Conservation (phyloP, 2,113 vertebrate genomes). For the Urocitellus parryii region DNA sequence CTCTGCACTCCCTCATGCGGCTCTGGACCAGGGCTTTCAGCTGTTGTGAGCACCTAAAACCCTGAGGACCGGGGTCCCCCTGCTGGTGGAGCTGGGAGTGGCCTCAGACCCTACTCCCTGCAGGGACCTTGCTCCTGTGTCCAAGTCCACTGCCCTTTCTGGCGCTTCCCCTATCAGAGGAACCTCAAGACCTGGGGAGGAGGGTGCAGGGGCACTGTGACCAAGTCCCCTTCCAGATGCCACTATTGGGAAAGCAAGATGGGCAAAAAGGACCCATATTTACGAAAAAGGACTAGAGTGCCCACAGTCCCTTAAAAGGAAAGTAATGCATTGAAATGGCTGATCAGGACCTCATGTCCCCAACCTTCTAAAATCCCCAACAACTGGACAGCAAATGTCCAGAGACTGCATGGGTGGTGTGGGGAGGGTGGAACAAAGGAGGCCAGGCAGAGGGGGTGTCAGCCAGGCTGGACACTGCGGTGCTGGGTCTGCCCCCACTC, state of each 20-base stretch:
- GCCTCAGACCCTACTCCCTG: not conserved
- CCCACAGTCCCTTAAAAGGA: not conserved
- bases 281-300: not conserved
- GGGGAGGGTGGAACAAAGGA: not conserved
- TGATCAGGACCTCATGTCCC: too few species aligned
- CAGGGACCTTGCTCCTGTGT: not conserved
- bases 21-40: rapidly evolving
- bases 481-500: not conserved
- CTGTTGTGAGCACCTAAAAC: not conserved
- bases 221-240: not conserved
- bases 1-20: not conserved
- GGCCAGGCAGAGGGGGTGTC: not conserved
- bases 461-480: too few species aligned
- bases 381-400: not conserved
- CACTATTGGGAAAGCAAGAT: not conserved
- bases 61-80: conserved; percentile 69
- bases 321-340: not conserved
- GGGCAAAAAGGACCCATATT: not conserved
- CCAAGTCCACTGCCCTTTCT: rapidly evolving
- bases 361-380: not conserved
- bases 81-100: conserved; percentile 41
- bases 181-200: not conserved
- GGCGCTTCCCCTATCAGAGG: not conserved
- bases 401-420: rapidly evolving
- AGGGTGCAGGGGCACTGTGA: not conserved